Base-by-base conservation (phyloP, 2,113 vertebrate genomes). In the Psilopogon haemacephalus region DNA sequence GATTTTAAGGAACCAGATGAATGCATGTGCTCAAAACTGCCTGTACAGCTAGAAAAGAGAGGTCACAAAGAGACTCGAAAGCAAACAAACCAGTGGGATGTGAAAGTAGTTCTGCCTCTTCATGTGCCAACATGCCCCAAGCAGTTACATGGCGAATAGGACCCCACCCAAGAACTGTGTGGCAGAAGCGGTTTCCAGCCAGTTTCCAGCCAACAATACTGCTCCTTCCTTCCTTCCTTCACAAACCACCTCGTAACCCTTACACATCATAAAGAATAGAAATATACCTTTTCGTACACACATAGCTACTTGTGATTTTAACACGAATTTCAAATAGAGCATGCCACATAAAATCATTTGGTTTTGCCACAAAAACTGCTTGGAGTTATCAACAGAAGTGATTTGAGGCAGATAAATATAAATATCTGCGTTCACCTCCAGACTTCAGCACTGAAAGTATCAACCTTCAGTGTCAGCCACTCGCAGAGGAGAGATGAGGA, bases 101-200 rank as follows among this genome's bases (percentile, higher is more conserved):
- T 1, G 9, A 56, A 35, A 27, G 56, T 0, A 21, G 63, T 1
- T 33, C 33, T 5, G 2, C 5, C 44, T 40, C 75, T 13, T 2
- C 2, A 0, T 32, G 87, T 33, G 74, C 58, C 54, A 82, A 12
- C 68, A 3, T 2, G 82, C 42, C 48, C 58, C 2, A 2, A 2
- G 30, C 55, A 83, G 35, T 7, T 9, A 37, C 37, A 67, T 1
- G 60, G 48, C 2, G 11, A 37, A 38, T 4, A 58, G 40, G 50
- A 70, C 71, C 55, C 72, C 83, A 80, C 88, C 92, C 92, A 44
- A 14, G 3, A 67, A 9, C 46, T 1, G 3, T 11, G 48, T 11
- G 84, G 87, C 84, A 92, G 40, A 35, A 27, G 42, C 24, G 23
- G 59, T 28, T 64, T 75, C 55, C 82, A 37, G 23, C 42, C 68